phyloP scores from a whole-genome alignment of 2,888 invertebrate genomes.

The Macrophya alboannulata region DNA sequence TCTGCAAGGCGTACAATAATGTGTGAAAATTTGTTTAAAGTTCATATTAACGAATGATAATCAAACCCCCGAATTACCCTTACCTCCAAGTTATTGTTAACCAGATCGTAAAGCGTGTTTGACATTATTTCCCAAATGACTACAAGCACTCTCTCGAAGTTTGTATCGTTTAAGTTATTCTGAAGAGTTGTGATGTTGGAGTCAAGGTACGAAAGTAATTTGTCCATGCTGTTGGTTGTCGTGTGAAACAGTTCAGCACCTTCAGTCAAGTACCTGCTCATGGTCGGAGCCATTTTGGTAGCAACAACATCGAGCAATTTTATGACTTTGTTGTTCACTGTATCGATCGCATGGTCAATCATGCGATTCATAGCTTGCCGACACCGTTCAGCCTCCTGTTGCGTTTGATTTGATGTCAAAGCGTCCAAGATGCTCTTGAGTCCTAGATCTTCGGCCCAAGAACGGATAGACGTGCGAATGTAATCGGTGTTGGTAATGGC shows the following conservation, averaged over 20 bases:
- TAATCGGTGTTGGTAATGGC: constrained; percentile 99
- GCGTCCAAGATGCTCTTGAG: constrained; percentile 89
- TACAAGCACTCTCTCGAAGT: constrained; percentile 93
- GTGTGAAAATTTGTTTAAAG: constrained; percentile 31
- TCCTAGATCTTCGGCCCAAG: constrained; percentile 93
- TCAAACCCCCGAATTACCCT: constrained; percentile 60
- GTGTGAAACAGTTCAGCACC: constrained; percentile 91
- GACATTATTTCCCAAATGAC: constrained; percentile 94
- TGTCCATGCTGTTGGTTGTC: constrained; percentile 91
- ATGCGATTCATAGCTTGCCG: constrained; percentile 90
- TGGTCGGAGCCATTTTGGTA: constrained; percentile 78
- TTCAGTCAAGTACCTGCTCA: constrained; percentile 86
- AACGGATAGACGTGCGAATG: constrained; percentile 92
- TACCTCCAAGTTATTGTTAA: constrained; percentile 91
- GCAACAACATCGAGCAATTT: constrained; percentile 93
- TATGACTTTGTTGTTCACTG: constrained; percentile 93
- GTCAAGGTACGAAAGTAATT: constrained; percentile 96
- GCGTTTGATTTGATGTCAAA: constrained; percentile 88
- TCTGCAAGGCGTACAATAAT: constrained; percentile 81
- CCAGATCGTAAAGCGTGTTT: constrained; percentile 89
- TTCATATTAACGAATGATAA: constrained; percentile 22
- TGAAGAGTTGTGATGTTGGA: constrained; percentile 92
- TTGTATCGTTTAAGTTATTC: constrained; percentile 92
- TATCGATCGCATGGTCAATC: constrained; percentile 93
- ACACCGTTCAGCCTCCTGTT: constrained; percentile 91